Base-by-base conservation (phyloP, 2,797 vertebrate genomes). In the Vespertilio murinus region DNA sequence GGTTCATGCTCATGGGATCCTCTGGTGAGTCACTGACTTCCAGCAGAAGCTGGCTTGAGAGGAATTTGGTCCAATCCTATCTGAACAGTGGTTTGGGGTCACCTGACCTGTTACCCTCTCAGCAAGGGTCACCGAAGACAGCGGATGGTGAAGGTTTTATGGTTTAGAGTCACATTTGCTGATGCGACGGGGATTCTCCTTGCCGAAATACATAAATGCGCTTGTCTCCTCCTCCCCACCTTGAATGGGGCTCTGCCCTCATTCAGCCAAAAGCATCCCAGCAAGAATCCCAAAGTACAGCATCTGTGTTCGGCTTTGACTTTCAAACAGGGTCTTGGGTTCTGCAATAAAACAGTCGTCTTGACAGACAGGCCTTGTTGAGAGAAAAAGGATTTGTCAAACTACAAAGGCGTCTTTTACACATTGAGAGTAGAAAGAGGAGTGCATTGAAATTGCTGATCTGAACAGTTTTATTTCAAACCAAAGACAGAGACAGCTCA, bases 301-400 rank as follows among this genome's bases (percentile, higher is more conserved):
- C 73, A 22, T 64, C 42, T 8, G 0, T n/a, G 49, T 69, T 92
- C 38, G 42, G 47, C 16, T 78, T 64, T 74, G 84, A 74, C 35
- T 89, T 92, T 86, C 33, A 92, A 87, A 89, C 33, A 65, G 30
- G 25, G 28, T 30, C 28, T 83, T 83, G 25, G 83, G 38, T 83
- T 92, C 49, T 47, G 8, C 49, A 69, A 64, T 10, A 42, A 78
- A 93, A 74, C 67, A 71, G 49, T 22, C n/a, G 38, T 65, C 69
- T 61, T 77, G 74, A 59, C 81, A 81, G 54, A 14, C 75, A 64
- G 25, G 5, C 75, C 87, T 82, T 56, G 5, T 49, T 69, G 88
- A 86, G 49, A 91, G 70, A 49, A 83, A 74, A 85, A 54, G 30
- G 40, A 83, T 77, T 92, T 85, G 25, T 75, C 49, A 45, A 45